Conservation (phyloP, 2,797 vertebrate species). For the Paratrypauchen microcephalus region DNA sequence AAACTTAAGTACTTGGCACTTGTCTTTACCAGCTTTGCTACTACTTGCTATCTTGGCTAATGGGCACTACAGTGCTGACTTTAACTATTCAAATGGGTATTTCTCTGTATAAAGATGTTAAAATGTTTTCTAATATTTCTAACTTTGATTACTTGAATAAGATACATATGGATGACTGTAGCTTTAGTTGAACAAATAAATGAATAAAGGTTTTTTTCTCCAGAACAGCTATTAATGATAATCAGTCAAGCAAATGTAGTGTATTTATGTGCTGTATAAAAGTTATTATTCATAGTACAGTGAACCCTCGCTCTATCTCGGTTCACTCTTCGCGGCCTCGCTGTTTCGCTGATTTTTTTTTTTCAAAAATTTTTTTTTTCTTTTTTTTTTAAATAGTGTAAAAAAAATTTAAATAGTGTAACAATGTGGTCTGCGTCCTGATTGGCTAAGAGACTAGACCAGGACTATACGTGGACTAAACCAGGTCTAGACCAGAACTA, state of each 20-base stretch:
- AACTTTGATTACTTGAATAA: background rate
- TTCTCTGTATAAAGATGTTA: background rate
- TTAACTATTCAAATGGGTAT: background rate
- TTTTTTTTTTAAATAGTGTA: too few species aligned
- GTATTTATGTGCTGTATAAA: background rate
- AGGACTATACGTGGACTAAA: too few species aligned
- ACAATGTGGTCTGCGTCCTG: too few species aligned
- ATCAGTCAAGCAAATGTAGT: background rate
- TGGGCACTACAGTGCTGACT: background rate
- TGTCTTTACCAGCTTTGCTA: background rate
- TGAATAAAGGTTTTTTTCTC: background rate
- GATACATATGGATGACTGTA: background rate
- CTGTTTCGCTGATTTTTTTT: too few species aligned
- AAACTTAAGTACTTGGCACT: background rate
- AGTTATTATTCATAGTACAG: background rate
- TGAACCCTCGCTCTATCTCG: too few species aligned
- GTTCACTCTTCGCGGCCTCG: too few species aligned
- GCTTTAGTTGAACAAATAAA: too few species aligned
- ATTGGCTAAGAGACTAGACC: too few species aligned
- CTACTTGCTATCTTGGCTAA: background rate
- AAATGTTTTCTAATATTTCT: background rate
- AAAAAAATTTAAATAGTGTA: too few species aligned
- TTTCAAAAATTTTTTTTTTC: too few species aligned
- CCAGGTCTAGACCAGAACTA: too few species aligned
- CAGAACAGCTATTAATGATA: background rate